These are phyloP conservation scores for Leptinotarsa undecemlineata DNA, from an alignment of 1,140 invertebrate species.

Conservation along the genomic window DNA sequence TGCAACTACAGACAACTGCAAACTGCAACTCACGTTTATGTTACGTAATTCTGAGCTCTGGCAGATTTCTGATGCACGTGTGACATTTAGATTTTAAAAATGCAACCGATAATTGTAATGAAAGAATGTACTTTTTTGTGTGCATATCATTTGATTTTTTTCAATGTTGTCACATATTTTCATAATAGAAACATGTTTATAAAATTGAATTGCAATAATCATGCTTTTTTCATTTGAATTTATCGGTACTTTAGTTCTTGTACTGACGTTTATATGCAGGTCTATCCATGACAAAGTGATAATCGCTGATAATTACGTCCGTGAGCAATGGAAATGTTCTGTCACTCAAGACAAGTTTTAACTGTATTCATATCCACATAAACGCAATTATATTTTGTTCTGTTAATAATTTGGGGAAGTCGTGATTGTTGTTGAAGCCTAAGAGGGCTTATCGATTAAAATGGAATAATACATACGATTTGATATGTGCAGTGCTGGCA, in stretches of 20 bases:
- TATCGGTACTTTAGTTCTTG: background rate
- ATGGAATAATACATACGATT: too few relatives aligned
- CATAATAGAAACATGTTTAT: constrained; percentile 14
- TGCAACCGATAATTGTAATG: background rate
- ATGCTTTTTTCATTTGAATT: background rate
- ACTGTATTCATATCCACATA: too few relatives aligned
- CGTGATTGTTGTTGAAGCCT: too few relatives aligned
- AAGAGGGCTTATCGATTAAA: too few relatives aligned
- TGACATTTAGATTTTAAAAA: constrained; percentile 34
- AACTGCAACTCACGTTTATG: constrained; percentile 33
- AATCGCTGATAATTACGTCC: background rate
- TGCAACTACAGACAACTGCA: constrained; percentile 18
- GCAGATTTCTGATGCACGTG: constrained; percentile 31
- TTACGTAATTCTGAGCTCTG: constrained; percentile 32
- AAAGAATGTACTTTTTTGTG: constrained; percentile 20
- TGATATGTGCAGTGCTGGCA: too few relatives aligned
- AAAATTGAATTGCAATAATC: constrained; percentile 13
- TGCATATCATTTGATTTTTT: constrained; percentile 8
- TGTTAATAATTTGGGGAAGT: too few relatives aligned
- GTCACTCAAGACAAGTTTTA: too few relatives aligned
- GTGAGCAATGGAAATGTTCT: too few relatives aligned
- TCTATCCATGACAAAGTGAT: background rate
- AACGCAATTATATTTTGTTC: too few relatives aligned
- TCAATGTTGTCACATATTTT: constrained; percentile 19
- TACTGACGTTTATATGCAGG: background rate